Evolutionary conservation across 2,797 vertebrate genomes (phyloP), one percentile per base, ranked within the genome.

Genomic region (Sciurus carolinensis): DNA sequence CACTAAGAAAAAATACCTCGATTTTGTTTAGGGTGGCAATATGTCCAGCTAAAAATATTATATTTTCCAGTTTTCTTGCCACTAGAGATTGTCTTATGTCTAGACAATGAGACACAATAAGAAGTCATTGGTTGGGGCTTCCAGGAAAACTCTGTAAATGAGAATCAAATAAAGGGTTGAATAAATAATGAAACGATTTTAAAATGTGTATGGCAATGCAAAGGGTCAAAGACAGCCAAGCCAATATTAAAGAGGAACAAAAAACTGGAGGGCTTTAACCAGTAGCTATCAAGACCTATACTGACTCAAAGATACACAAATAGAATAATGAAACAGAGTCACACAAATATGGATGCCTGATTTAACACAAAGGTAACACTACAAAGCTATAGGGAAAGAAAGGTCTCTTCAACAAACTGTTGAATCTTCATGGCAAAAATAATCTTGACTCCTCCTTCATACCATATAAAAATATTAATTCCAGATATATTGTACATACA

Each of bases 21-120:
- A 42, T 84, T 92, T 96, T 96, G 11, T 87, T 94, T 39, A 67
- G 42, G 33, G 22, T n/a, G 44, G 44, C 9, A 59, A 75, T 75
- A 94, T 28, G 4, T 36, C 33, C 44, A 93, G 7, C 54, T 89
- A 69, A 86, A 95, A 92, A 39, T 44, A 90, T 9, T 71, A 33
- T 26, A 67, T 92, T 92, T 95, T 87, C 39, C 24, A 93, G 36
- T 79, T 42, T 15, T 89, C 30, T 73, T 89, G 10, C 36, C 73
- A 9, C 11, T 88, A 52, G n/a, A 18, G 39, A 59, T 80, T 11
- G 33, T 77, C 77, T 44, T 18, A 42, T 62, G 24, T 84, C 59
- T 86, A 66, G 79, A 42, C n/a, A 88, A 73, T 30, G 20, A 89
- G 39, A 95, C 36, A 4, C 77, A 88, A 77, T 54, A 33, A 91